Base-by-base conservation (phyloP, 2,113 vertebrate genomes). In the Oreochromis spilurus region DNA sequence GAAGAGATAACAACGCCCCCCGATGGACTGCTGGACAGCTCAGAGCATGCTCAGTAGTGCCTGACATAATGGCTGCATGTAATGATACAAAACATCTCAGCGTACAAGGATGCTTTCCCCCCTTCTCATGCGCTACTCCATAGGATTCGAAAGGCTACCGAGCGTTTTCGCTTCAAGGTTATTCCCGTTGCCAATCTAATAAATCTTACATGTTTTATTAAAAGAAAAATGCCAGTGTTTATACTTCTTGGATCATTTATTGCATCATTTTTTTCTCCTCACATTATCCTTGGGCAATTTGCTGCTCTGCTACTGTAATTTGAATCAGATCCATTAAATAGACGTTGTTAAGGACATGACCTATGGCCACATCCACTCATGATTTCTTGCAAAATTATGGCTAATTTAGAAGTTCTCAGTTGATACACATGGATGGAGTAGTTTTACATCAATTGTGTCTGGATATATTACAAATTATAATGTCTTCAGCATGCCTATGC, bases 1-100 rank as follows among this genome's bases (percentile, higher is more conserved):
- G 92, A 94, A 93, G 94, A 95, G 92, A 93, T 95, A 95, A 94
- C 94, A 92, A 95, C 92, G 93, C 92, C 94, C 94, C 94, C 94
- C 91, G 55, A 95, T 90, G 92, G 94, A 95, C 93, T 84, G 86
- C 90, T 91, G 85, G 90, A 85, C 92, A 77, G 82, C 87, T 97
- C 96, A 3, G 93, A 92, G 93, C 93, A 94, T 92, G 92, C 92
- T 93, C 92, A 88, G 87, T 92, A 84, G 91, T 87, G 94, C 93
- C 80, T 93, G 87, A 92, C 91, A 38, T 82, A 88, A 93, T 88
- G 84, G 89, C 83, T 58, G 84, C 87, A 81, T 84, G 65, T 89
- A 91, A 94, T 86, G 89, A 90, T 57, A 90, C 82, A 86, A 87
- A 92, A 87, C 77, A 83, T 86, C 67, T 85, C 82, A 36, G 43